phyloP scores from a whole-genome alignment of 2,888 invertebrate genomes.

The Platynereis dumerilii region DNA sequence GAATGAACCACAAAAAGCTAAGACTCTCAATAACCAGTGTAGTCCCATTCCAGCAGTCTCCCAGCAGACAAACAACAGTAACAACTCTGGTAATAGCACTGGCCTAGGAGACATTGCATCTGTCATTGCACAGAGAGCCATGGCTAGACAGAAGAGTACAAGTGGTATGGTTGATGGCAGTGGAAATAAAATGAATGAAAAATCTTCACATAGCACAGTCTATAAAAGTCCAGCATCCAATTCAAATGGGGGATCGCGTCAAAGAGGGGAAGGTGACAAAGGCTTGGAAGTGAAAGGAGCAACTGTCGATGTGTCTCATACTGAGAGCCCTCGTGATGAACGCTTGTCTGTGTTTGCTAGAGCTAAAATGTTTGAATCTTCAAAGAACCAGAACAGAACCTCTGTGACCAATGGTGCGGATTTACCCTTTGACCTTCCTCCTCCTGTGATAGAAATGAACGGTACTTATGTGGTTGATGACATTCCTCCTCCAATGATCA shows the following conservation, averaged over 20 bases:
- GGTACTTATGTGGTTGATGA: slow-evolving; percentile 12
- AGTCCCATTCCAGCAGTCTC: background rate
- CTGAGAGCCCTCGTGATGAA: background rate
- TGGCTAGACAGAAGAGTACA: slow-evolving; percentile 20
- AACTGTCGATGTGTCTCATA: slow-evolving; percentile 20
- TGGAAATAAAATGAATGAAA: slow-evolving; percentile 15
- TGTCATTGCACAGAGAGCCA: slow-evolving; percentile 28
- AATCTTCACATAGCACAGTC: slow-evolving; percentile 14
- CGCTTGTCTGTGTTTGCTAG: slow-evolving; percentile 6
- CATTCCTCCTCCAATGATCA: slow-evolving; percentile 16
- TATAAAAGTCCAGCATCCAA: background rate
- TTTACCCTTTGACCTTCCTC: slow-evolving; percentile 15
- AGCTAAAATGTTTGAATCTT: slow-evolving; percentile 22
- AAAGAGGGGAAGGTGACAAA: background rate
- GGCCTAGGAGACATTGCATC: slow-evolving; percentile 25
- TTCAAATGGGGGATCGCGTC: slow-evolving; percentile 7
- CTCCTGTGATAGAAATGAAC: slow-evolving; percentile 3
- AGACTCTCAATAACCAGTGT: slow-evolving; percentile 1
- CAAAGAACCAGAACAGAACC: background rate
- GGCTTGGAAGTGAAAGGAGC: slow-evolving; percentile 17
- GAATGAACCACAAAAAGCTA: slow-evolving; percentile 1
- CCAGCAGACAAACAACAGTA: background rate
- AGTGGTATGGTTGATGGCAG: slow-evolving; percentile 9
- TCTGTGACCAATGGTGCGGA: slow-evolving; percentile 11
- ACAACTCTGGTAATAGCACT: background rate